These are phyloP conservation scores for Cosmia trapezina DNA, from an alignment of 2,888 invertebrate genomes.

Conservation along the genomic window DNA sequence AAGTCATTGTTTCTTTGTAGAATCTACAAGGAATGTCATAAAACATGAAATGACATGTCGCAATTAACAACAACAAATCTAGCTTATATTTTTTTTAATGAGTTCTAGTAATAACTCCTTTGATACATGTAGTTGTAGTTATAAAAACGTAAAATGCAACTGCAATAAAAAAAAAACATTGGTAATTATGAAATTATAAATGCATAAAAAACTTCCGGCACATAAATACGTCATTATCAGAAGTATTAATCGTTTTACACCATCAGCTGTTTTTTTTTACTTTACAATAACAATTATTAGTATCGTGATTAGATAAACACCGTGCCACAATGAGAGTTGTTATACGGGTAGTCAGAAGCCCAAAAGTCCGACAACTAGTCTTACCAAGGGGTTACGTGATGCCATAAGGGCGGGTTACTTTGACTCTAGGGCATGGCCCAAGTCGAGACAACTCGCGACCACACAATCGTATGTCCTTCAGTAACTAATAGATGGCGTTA, in stretches of 20 bases:
- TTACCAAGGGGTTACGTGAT: background rate
- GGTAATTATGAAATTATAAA: background rate
- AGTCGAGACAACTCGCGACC: no score
- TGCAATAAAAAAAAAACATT: conserved; percentile 6
- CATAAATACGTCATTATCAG: background rate
- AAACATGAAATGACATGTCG: background rate
- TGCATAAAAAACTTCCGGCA: conserved; percentile 15
- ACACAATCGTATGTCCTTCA: no score
- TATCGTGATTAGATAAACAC: background rate
- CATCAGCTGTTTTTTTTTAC: background rate
- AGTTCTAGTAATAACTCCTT: background rate
- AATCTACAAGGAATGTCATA: background rate
- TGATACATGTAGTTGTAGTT: background rate
- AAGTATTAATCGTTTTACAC: background rate
- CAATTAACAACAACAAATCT: background rate
- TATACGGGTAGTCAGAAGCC: background rate
- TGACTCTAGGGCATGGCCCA: no score
- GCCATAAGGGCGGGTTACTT: no score
- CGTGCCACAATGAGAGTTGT: no score
- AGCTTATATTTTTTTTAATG: no score
- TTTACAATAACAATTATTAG: background rate
- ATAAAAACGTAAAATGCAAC: background rate
- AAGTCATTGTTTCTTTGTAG: background rate
- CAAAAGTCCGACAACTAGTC: background rate
- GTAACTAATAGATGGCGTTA: no score